Evolutionary conservation across 1,140 invertebrate species (phyloP).

Genomic region (Ips nitidus): DNA sequence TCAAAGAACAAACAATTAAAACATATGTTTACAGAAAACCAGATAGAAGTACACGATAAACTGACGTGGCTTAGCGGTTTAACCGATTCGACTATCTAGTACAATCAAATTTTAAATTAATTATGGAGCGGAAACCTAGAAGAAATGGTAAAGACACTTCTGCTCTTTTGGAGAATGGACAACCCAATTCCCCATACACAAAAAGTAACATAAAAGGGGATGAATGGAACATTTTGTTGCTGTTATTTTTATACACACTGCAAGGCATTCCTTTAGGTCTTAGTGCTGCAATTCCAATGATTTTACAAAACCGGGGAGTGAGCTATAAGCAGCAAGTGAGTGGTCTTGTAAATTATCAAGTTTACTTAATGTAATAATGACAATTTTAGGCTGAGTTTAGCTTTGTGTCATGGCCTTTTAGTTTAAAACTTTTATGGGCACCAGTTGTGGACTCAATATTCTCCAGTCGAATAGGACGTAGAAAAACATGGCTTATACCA

Average conservation of each 20-base stretch:
- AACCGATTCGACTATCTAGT: too few species aligned
- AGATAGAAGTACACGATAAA: too few species aligned
- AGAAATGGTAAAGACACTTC: slow-evolving; percentile 21
- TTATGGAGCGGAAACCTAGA: slow-evolving; percentile 32
- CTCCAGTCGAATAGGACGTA: slow-evolving; percentile 77
- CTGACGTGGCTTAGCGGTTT: too few species aligned
- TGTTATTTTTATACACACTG: slow-evolving; percentile 90
- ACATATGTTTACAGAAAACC: too few species aligned
- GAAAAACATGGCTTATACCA: slow-evolving; percentile 97
- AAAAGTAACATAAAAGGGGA: slow-evolving; percentile 59
- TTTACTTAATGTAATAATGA: slow-evolving; percentile 16
- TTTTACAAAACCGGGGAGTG: slow-evolving; percentile 87
- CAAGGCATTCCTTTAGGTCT: slow-evolving; percentile 97
- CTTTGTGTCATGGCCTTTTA: slow-evolving; percentile 98
- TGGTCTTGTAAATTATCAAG: background rate
- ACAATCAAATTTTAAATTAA: background rate
- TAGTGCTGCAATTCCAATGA: slow-evolving; percentile 90
- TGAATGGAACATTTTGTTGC: slow-evolving; percentile 75
- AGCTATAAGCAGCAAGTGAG: slow-evolving; percentile 81
- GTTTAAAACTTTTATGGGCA: slow-evolving; percentile 96
- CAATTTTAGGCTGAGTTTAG: slow-evolving; percentile 91
- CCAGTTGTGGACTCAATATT: slow-evolving; percentile 95
- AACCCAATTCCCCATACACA: slow-evolving; percentile 2
- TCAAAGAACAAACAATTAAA: too few species aligned
- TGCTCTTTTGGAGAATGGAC: slow-evolving; percentile 36